Evolutionary conservation across 2,888 invertebrate species (phyloP).

Genomic region (Drosophila falleni): DNA sequence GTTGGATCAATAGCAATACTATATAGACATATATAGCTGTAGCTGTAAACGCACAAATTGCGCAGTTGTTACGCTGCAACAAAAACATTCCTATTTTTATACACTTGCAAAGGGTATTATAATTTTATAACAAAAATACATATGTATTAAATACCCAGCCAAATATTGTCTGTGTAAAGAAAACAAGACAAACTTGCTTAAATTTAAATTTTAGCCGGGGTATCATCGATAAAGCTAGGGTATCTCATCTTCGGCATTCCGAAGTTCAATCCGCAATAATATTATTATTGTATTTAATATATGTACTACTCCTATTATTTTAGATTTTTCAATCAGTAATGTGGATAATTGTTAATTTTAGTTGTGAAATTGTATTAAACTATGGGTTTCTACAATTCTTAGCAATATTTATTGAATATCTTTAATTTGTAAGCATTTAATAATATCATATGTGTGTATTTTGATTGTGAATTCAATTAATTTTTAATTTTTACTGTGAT

Average conservation of each 20-base stretch:
- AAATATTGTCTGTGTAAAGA: background rate
- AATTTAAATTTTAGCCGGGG: background rate
- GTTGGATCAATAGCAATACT: conserved; percentile 25
- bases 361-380: conserved; percentile 49
- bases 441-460: conserved; percentile 66
- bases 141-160: background rate
- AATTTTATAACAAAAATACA: background rate
- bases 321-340: conserved; percentile 37
- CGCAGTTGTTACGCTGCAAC: conserved; percentile 17
- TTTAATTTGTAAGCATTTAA: conserved; percentile 62
- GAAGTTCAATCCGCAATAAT: conserved; percentile 25
- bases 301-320: conserved; percentile 54
- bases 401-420: conserved; percentile 57
- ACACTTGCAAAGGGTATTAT: conserved; percentile 37
- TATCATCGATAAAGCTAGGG: conserved; percentile 1
- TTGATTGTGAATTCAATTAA: conserved; percentile 75
- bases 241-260: conserved; percentile 14
- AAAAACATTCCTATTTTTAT: conserved; percentile 58
- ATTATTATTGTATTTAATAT: conserved; percentile 25
- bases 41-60: conserved; percentile 46
- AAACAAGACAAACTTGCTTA: background rate
- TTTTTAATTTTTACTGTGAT: conserved; percentile 84
- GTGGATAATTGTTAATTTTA: conserved; percentile 56
- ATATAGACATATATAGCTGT: conserved; percentile 11
- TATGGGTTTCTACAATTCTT: conserved; percentile 51